Percentiles rank a stretch among this genome's conserved stretches.
phyloP scores from a whole-genome alignment of 2,888 invertebrate species.

The Laspeyria flexula region DNA sequence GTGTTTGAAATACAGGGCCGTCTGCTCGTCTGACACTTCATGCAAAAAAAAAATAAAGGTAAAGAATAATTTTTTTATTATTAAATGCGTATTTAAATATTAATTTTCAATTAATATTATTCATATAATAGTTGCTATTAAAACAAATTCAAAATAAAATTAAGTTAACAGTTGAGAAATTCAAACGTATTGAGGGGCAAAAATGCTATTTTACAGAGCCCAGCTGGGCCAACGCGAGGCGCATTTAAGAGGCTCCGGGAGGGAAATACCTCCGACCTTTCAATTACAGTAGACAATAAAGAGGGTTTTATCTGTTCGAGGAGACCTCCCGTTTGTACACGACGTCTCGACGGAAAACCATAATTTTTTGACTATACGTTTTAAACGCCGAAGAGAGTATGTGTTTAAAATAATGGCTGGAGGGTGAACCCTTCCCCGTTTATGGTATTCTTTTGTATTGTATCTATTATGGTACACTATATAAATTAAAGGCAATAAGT shows the following conservation, averaged over 20 bases:
- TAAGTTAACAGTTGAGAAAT: slow-evolving; percentile 53
- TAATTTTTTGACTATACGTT: slow-evolving; percentile 34
- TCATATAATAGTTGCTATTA: slow-evolving; percentile 29
- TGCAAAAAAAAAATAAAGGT: too few species aligned
- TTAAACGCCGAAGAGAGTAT: slow-evolving; percentile 24
- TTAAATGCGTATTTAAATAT: too few species aligned
- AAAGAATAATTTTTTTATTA: not conserved
- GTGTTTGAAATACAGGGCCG: too few species aligned
- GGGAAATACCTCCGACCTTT: slow-evolving; percentile 74
- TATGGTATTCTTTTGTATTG: not conserved
- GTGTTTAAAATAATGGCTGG: slow-evolving; percentile 4
- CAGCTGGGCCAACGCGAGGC: slow-evolving; percentile 62
- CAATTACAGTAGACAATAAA: slow-evolving; percentile 83
- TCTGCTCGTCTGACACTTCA: not conserved
- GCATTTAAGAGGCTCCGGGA: slow-evolving; percentile 68
- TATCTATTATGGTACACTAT: not conserved
- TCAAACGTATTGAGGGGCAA: slow-evolving; percentile 55
- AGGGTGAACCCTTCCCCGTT: slow-evolving; percentile 1
- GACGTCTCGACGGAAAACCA: slow-evolving; percentile 48
- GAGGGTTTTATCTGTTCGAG: slow-evolving; percentile 70
- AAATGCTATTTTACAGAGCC: slow-evolving; percentile 60
- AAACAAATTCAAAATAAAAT: slow-evolving; percentile 38
- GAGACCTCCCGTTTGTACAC: slow-evolving; percentile 45
- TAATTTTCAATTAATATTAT: too few species aligned
- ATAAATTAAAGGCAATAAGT: not conserved